Base-by-base conservation (phyloP, 2,888 invertebrate species). In the Lepeophtheirus nordmannii region DNA sequence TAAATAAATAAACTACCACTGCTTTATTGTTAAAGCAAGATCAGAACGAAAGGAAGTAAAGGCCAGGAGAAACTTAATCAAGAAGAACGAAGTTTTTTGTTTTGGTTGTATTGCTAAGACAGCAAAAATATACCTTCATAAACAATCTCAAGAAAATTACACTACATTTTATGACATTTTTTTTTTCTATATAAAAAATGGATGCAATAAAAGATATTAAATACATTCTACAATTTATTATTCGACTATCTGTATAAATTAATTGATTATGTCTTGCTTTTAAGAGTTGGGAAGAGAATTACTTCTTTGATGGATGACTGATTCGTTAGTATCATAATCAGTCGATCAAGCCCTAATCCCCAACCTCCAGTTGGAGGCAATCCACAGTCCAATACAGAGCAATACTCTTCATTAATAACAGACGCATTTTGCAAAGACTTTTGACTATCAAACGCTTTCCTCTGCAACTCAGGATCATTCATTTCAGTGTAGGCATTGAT, bases 401-500 rank as follows among this genome's bases (percentile, higher is more conserved):
- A 59, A 23, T 17, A 66, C 7, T 61, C 60, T 2, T 66, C 66
- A 20, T 66, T 46, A 10, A 40, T 58, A 7, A 30, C 7, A 3
- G 58, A 37, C 5, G 14, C n/a, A 7, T 65, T 37, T 11, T 65
- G 37, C 3, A 40, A 58, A n/a, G 8, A 7, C 23, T 23, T 59
- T 12, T 66, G 60, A 38, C 5, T 20, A 1, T 38, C 30, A 22
- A 67, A 67, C 10, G 56, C 14, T 20, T 11, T 17, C 12, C 61
- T 62, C 11, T 66, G 67, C 10, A 17, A 20, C 12, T 22, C 65
- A 53, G 67, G 62, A 56, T 67, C 67, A 39, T 67, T 67, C 20
- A 62, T 46, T 30, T 67, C 67, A 10, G 67, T 62, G 38, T 62
- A 67, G 10, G 62, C 67, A 63, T 67, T 67, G 37, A 22, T 57